A percentile compares a stretch with the other conserved stretches of the same genome.
phyloP scores from a whole-genome alignment of 2,888 invertebrate species.

The Ashinkailepas kermadecensis region DNA sequence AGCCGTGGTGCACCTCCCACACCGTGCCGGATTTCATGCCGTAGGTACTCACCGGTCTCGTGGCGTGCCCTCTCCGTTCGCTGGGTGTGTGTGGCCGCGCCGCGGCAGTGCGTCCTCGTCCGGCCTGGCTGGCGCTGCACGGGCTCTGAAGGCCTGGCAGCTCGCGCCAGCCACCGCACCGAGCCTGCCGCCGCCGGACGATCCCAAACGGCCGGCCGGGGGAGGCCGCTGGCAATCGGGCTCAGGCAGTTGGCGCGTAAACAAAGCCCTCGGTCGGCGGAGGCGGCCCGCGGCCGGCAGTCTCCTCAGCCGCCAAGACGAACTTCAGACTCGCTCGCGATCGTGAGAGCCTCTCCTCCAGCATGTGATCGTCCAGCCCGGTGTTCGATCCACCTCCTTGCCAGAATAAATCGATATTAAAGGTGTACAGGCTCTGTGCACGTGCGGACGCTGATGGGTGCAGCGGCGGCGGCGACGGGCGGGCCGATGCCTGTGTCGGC shows the following conservation, averaged over 20 bases:
- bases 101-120: neutral
- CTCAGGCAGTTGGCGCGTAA: constrained; percentile 1
- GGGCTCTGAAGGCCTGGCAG: constrained; percentile 6
- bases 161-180: neutral
- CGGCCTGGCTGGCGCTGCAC: neutral
- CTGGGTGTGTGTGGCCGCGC: neutral
- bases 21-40: no score
- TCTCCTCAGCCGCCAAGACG: no score
- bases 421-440: neutral
- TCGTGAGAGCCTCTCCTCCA: neutral
- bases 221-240: constrained; percentile 13
- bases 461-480: neutral
- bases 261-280: neutral
- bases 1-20: no score
- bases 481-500: neutral
- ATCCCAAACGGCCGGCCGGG: neutral
- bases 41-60: neutral
- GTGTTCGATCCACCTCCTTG: neutral
- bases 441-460: neutral
- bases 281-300: neutral
- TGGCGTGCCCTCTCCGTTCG: neutral
- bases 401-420: neutral
- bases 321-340: no score
- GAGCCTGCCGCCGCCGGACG: neutral
- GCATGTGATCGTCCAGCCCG: neutral